Evolutionary conservation across 2,888 invertebrate species (phyloP), one percentile per base, ranked within the genome.

Genomic region (Anorthoa munda): DNA sequence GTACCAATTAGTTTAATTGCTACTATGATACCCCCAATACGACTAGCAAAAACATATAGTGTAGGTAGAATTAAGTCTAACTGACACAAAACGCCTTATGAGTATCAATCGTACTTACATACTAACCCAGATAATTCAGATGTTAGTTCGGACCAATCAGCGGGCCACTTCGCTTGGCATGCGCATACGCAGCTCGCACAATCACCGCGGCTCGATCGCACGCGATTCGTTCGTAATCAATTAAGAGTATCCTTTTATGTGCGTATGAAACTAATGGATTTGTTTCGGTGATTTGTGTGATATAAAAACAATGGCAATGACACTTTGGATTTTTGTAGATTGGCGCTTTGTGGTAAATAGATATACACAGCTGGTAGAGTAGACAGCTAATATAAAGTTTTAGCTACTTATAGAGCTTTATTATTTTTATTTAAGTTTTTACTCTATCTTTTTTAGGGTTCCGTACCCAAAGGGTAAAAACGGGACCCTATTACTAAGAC

Each of bases 221-320:
- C 80, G 87, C 86, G 82, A 87, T 79, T 87, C 65, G 69, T 76
- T 70, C 72, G 60, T 67, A 77, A 87, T 87, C 86, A 87, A 83
- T 85, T 85, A 83, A 73, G 51, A 74, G 70, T 77, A 76, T 77
- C 75, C 81, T 87, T 82, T 68, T 67, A 75, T 64, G 68, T 86
- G 39, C 65, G 51, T 73, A 67, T 66, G 75, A 46, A 75, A 73
- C 74, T 59, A 79, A 85, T 81, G 72, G 70, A 80, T 86, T 78
- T 58, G 74, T 82, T 67, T 55, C 73, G 66, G 65, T 72, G 31
- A 69, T 72, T 71, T 59, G 53, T 39, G n/a, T 21, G 21, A 46
- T 58, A 39, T n/a, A 79, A 67, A 73, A 70, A 73, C 75, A 69
- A 79, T 67, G 55, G 48, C 50, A 69, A 67, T 18, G 81, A 70